Evolutionary conservation across 2,797 vertebrate species (phyloP).

Genomic region (Paguma larvata): DNA sequence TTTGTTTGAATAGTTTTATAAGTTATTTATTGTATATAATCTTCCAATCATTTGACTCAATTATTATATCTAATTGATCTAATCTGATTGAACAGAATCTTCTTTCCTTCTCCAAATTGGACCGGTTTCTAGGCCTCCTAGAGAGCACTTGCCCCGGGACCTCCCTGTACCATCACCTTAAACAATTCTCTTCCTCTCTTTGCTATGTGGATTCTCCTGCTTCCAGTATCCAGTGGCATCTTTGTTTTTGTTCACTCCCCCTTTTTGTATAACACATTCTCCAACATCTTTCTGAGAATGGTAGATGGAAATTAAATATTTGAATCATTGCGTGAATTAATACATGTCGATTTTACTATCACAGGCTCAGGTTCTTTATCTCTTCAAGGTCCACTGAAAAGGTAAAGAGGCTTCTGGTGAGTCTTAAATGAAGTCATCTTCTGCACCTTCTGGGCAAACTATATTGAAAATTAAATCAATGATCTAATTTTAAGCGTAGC

Average conservation of each 20-base stretch:
- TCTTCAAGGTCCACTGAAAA: not conserved
- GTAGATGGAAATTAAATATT: not conserved
- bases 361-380: not conserved
- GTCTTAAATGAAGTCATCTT: not conserved
- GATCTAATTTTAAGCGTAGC: not conserved
- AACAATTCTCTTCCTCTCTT: not conserved
- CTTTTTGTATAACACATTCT: not conserved
- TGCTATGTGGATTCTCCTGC: not conserved
- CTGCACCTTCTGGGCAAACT: not conserved
- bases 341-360: not conserved
- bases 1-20: not conserved
- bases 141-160: not conserved
- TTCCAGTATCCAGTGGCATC: not conserved
- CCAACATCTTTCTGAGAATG: not conserved
- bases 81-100: not conserved
- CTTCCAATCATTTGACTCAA: not conserved
- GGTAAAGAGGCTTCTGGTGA: not conserved
- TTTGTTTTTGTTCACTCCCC: not conserved
- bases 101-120: not conserved
- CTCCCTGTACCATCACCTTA: not conserved
- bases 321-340: not conserved
- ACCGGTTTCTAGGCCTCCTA: not conserved
- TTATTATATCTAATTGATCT: not conserved
- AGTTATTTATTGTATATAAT: not conserved
- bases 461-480: not conserved